Base-by-base conservation (phyloP, 1,140 invertebrate genomes). In the Fopius arisanus region DNA sequence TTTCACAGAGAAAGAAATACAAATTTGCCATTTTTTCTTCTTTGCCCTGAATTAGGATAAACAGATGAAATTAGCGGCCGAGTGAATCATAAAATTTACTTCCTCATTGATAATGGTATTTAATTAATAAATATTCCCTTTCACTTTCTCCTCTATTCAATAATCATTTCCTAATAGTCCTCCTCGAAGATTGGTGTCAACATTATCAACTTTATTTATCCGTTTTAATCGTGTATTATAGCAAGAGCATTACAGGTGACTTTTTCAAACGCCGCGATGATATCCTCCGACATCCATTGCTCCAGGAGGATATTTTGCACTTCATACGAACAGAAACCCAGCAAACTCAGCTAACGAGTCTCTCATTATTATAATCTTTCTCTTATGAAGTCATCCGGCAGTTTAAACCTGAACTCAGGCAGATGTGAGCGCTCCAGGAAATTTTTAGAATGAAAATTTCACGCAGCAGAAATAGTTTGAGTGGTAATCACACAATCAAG, bases 71-170 rank as follows among this genome's bases (percentile, higher is more conserved):
- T n/a, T 48, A 1, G 1, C 43, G 5, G 5, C 43, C 7, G 43
- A 19, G 16, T 48, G 43, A 2, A 19, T 14, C 14, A 48, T 48
- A 48, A 48, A 48, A 48, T 48, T n/a, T 48, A 48, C 16, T 48
- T 14, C 43, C n/a, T 2, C 7, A n/a, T 19, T 48, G 43, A 48
- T 48, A 48, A 48, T 16, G 16, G n/a, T 14, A n/a, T 48, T n/a
- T 12, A 48, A 48, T 48, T 48, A 48, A 48, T 48, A 48, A 48
- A 59, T 59, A 26, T 59, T 14, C 10, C 54, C 54, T 59, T 59
- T 59, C 54, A 28, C 54, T 59, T 59, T 59, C 54, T 26, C 54
- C 54, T 12, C 43, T n/a, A 48, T 48, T n/a, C 54, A 59, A 59
- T 59, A 26, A 59, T 59, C 19, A 59, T 59, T 59, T 26, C 14